A percentile compares a stretch with the other conserved stretches of the same genome.
These are phyloP conservation scores for Artemia sp. DNA, from an alignment of 2,888 invertebrate genomes.

Conservation along the genomic window DNA sequence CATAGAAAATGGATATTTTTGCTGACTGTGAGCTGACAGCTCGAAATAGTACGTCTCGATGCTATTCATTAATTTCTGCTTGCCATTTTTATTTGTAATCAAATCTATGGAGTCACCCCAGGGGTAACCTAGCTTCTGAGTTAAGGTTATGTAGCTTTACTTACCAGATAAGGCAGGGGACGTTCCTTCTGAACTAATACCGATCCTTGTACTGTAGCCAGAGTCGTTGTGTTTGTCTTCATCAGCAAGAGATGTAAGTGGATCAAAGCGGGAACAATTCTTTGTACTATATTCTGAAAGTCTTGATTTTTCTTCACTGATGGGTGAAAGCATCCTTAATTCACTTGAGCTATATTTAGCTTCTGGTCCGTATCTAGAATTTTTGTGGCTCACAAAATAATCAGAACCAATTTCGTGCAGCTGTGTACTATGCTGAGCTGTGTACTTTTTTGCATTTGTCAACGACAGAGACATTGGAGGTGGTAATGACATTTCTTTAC, in stretches of 20 bases:
- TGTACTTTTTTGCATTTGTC: conserved; percentile 13
- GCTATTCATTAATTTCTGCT: too few relatives aligned
- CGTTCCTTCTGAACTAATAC: conserved; percentile 57
- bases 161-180: conserved; percentile 49
- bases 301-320: conserved; percentile 9
- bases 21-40: too few relatives aligned
- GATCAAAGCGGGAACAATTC: conserved; percentile 9
- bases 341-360: conserved; percentile 2
- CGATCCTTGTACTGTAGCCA: conserved; percentile 65
- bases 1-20: too few relatives aligned
- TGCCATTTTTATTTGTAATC: too few relatives aligned
- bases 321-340: conserved; percentile 8
- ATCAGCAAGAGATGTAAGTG: conserved; percentile 15
- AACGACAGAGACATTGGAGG: neutral
- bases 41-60: too few relatives aligned
- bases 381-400: neutral
- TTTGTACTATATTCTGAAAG: conserved; percentile 7
- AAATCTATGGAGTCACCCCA: too few relatives aligned
- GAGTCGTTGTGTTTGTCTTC: conserved; percentile 51
- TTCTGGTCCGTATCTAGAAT: conserved; percentile 1
- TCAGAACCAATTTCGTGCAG: conserved; percentile 1
- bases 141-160: neutral
- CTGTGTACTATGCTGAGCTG: neutral
- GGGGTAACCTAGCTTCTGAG: too few relatives aligned
- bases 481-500: neutral